Evolutionary conservation across 2,888 invertebrate genomes (phyloP).

Genomic region (Idaea dimidiata): DNA sequence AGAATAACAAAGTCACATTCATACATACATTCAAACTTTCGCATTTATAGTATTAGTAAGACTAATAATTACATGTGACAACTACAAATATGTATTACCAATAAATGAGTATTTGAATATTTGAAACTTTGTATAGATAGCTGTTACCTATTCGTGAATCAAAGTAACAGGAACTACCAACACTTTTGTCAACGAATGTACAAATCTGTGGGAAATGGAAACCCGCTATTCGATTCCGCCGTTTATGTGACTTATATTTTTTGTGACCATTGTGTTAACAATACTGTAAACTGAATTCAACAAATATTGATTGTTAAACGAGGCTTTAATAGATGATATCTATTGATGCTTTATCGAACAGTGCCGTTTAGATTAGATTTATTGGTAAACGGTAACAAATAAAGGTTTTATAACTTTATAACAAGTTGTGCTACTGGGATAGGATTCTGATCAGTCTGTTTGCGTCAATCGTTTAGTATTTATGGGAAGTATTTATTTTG

Average conservation of each 20-base stretch:
- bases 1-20: too few relatives aligned
- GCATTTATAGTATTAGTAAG: too few relatives aligned
- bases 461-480: too few relatives aligned
- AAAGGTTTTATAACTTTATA: background rate
- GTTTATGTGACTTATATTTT: constrained; percentile 20
- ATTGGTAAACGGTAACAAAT: background rate
- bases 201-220: constrained; percentile 21
- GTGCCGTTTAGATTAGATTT: background rate
- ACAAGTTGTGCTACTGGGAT: background rate
- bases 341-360: constrained; percentile 3
- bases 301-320: constrained; percentile 4
- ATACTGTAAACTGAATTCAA: constrained; percentile 8
- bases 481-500: too few relatives aligned
- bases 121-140: too few relatives aligned
- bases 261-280: constrained; percentile 10
- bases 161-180: background rate
- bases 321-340: constrained; percentile 12
- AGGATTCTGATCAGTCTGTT: too few relatives aligned
- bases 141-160: too few relatives aligned
- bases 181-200: background rate
- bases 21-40: too few relatives aligned
- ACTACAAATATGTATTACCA: too few relatives aligned
- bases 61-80: too few relatives aligned
- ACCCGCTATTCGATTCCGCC: constrained; percentile 27
- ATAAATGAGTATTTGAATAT: too few relatives aligned